phyloP scores from a whole-genome alignment of 2,888 invertebrate species.

The Brachynemurus nebulosus region DNA sequence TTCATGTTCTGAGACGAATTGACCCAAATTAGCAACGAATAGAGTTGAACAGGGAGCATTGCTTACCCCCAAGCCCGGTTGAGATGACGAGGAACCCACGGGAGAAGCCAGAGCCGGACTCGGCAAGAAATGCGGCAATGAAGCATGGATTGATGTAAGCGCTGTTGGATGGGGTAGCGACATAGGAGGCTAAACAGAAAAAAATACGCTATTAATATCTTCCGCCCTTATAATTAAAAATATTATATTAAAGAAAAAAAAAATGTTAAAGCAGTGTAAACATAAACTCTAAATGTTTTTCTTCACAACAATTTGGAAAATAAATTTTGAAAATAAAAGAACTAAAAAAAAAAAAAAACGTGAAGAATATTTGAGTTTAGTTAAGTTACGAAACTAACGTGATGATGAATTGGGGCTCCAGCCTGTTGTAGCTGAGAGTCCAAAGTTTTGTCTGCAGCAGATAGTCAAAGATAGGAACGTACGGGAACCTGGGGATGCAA shows the following conservation, averaged over 20 bases:
- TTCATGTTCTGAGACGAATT: conserved; percentile 96
- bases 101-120: conserved; percentile 89
- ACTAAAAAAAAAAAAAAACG: too few relatives aligned
- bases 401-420: conserved; percentile 40
- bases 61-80: conserved; percentile 51
- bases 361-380: neutral
- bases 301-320: too few relatives aligned
- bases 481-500: conserved; percentile 96
- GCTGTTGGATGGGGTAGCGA: conserved; percentile 48
- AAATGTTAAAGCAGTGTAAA: too few relatives aligned
- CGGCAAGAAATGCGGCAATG: conserved; percentile 75
- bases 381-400: conserved; percentile 36
- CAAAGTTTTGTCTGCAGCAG: conserved; percentile 61
- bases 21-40: conserved; percentile 96
- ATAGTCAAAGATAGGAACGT: conserved; percentile 95
- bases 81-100: conserved; percentile 61
- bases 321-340: too few relatives aligned
- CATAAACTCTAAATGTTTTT: too few relatives aligned
- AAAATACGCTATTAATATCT: too few relatives aligned
- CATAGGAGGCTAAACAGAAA: conserved; percentile 35
- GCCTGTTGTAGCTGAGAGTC: conserved; percentile 38
- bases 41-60: conserved; percentile 93
- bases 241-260: too few relatives aligned
- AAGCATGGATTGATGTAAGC: conserved; percentile 55
- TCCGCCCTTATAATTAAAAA: too few relatives aligned